Base-by-base conservation (phyloP, 1,140 invertebrate species). In the Drosophila dunni region DNA sequence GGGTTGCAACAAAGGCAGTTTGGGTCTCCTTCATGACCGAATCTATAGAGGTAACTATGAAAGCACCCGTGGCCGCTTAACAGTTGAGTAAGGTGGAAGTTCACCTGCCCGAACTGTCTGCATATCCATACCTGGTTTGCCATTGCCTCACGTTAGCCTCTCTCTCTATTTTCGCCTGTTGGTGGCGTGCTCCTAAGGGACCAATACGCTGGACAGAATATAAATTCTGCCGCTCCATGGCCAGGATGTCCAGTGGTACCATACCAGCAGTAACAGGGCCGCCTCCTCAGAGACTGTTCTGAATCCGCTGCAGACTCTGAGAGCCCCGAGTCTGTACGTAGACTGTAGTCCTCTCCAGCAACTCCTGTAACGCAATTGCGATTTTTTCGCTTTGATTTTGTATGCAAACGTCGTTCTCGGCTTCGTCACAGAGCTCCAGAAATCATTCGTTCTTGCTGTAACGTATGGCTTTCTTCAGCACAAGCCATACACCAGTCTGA, bases 11-110 rank as follows among this genome's bases (percentile, higher is more conserved):
- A 24, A 2, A 42, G n/a, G 40, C 40, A 42, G 10, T 42, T 11
- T 11, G n/a, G 40, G 40, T 42, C 40, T 10, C 4, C 8, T 20
- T 50, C 17, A 11, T 50, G 46, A 2, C 46, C 46, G 24, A 24
- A 24, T 24, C 17, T 24, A 8, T 24, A 9, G 7, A 50, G 46
- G 8, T 29, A 50, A 8, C 46, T 50, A 4, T 17, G n/a, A 13
- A 50, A 50, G 17, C 46, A 50, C 6, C 46, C 46, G 20, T 9
- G 46, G 7, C 46, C 46, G 13, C 46, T 50, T 7, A 50, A 17
- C 17, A 24, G 24, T 24, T 24, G 24, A 24, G 24, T 24, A 24
- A 24, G 24, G 1, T 24, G 24, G 24, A 24, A 24, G 24, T 3
- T 24, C 3, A 24, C 3, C 24, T 24, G 24, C 24, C 24, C 24